Conservation (phyloP, 1,140 invertebrate genomes). For the Stegodyphus mimosarum region DNA sequence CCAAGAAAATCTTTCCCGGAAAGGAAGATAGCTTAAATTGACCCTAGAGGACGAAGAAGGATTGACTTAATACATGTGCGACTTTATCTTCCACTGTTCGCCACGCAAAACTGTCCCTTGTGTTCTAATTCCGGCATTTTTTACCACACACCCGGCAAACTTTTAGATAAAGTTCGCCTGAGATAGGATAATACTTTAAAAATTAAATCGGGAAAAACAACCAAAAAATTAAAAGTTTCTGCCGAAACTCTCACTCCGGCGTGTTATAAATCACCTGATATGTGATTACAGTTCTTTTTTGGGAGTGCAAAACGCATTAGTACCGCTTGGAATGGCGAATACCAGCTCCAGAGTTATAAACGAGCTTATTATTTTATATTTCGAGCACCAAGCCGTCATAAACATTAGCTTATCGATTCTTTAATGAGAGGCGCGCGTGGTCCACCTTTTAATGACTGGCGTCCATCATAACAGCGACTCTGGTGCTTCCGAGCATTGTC, state of each 20-base stretch:
- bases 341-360: slow-evolving; percentile 43
- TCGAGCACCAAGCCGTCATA: slow-evolving; percentile 57
- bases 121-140: slow-evolving; percentile 43
- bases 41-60: slow-evolving; percentile 23
- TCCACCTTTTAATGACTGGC: slow-evolving; percentile 52
- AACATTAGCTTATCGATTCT: slow-evolving; percentile 61
- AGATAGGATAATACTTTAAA: slow-evolving; percentile 28
- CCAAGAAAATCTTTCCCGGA: slow-evolving; percentile 8
- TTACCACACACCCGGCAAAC: neutral
- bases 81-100: slow-evolving; percentile 28
- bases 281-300: slow-evolving; percentile 55
- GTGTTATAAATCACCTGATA: slow-evolving; percentile 49
- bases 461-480: slow-evolving; percentile 42
- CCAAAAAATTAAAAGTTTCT: neutral
- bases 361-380: slow-evolving; percentile 61
- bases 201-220: slow-evolving; percentile 19
- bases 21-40: slow-evolving; percentile 48
- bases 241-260: neutral
- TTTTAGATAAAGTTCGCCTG: slow-evolving; percentile 29
- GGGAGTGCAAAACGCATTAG: slow-evolving; percentile 43
- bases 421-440: slow-evolving; percentile 42
- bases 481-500: slow-evolving; percentile 31
- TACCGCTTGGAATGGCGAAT: slow-evolving; percentile 54
- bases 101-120: slow-evolving; percentile 30
- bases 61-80: slow-evolving; percentile 20